Conservation (phyloP, 2,888 invertebrate genomes). For the Bruchidius siliquastri region DNA sequence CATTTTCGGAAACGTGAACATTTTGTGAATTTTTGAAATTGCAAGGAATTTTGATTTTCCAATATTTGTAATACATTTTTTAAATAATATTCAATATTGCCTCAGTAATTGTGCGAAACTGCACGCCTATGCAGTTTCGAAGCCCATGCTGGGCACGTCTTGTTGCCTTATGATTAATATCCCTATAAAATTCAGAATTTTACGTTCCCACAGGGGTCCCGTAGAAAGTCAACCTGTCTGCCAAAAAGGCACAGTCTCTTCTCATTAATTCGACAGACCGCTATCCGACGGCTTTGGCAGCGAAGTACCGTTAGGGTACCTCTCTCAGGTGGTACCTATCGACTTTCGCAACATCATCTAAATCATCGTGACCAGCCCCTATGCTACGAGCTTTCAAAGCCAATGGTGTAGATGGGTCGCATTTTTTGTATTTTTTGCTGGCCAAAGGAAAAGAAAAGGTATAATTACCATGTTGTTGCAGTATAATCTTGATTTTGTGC, state of each 20-base stretch:
- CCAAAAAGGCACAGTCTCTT: conserved; percentile 21
- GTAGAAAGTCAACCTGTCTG: conserved; percentile 24
- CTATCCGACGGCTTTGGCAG: conserved; percentile 10
- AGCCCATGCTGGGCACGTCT: conserved; percentile 6
- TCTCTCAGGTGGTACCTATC: neutral
- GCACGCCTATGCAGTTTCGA: neutral
- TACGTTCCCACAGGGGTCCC: conserved; percentile 24
- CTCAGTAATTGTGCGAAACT: neutral
- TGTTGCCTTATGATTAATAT: conserved; percentile 23
- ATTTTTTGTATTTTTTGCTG: neutral
- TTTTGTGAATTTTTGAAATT: too few relatives aligned
- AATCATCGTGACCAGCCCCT: neutral
- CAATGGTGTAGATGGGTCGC: neutral
- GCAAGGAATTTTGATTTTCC: too few relatives aligned
- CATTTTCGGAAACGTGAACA: too few relatives aligned
- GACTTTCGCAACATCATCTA: neutral
- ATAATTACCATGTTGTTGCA: neutral
- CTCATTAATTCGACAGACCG: conserved; percentile 21
- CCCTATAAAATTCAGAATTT: conserved; percentile 21
- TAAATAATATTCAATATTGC: too few relatives aligned
- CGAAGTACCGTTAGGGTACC: neutral
- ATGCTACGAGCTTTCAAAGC: neutral
- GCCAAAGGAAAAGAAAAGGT: neutral
- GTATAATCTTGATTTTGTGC: neutral
- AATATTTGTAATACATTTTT: too few relatives aligned